phyloP scores from a whole-genome alignment of 92 coral and sea anemone species.

The Porites cylindrica region DNA sequence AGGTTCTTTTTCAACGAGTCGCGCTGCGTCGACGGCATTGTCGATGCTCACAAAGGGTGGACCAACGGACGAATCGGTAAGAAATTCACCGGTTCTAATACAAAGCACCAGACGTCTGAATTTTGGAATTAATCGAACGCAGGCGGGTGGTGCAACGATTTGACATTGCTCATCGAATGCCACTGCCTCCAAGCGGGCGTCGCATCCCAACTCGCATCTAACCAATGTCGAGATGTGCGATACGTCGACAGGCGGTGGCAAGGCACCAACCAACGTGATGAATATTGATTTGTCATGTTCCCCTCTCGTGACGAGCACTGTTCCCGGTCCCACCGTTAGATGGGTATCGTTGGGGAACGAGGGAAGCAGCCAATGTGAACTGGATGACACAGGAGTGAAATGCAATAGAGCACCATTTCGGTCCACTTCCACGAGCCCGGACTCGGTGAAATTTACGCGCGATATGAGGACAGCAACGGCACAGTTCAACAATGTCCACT shows the following conservation, averaged over 20 bases:
- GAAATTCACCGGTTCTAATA: background rate
- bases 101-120: background rate
- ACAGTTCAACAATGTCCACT: background rate
- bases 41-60: background rate
- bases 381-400: background rate
- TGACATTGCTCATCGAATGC: constrained; percentile 24
- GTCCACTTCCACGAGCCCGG: background rate
- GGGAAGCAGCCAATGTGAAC: background rate
- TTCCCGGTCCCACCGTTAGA: background rate
- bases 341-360: background rate
- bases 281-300: too few relatives aligned
- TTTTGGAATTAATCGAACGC: constrained; percentile 6
- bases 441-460: background rate
- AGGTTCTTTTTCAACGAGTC: background rate
- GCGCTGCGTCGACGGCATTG: background rate
- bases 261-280: too few relatives aligned
- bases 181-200: constrained; percentile 1
- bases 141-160: background rate
- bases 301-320: background rate
- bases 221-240: background rate
- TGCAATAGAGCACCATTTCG: background rate
- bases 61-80: background rate
- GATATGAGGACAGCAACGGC: background rate
- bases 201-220: constrained; percentile 21
- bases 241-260: too few relatives aligned